Evolutionary conservation across 2,113 vertebrate species (phyloP), one percentile per base, ranked within the genome.

Genomic region (Furnarius figulus): DNA sequence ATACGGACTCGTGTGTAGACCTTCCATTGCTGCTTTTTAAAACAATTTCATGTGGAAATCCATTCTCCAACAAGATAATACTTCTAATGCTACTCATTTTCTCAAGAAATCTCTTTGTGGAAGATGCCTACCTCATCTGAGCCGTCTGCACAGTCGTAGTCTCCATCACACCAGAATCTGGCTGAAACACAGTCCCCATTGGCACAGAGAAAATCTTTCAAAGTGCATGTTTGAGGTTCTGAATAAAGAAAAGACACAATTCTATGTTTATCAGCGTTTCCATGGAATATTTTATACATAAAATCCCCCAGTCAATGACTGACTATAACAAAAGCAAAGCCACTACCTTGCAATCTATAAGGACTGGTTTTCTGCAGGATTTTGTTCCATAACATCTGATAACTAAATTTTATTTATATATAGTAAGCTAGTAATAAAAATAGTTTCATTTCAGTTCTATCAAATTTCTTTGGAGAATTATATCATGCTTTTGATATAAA

Each of bases 101-200:
- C 78, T 52, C 30, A 37, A 71, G 13, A 83, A 67, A 3, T 12
- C 6, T 11, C n/a, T 55, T 35, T 40, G 25, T 83, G 72, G 52
- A 61, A 82, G 59, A 84, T 58, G 16, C 98, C 95, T 98, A 99
- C 99, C 99, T 99, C 99, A 89, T 99, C 99, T 44, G 99, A 99
- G 85, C 99, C 99, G 89, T 99, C 99, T 75, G 98, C 97, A 95
- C 99, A 99, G 97, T 99, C 99, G 61, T 99, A 99, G 97, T 99
- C 99, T 42, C 99, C 99, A 81, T 99, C 99, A 78, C 99, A 99
- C 98, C 99, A 99, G 97, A 99, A 99, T 47, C 98, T 98, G 50
- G 99, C 99, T 55, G 99, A 99, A 95, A 99, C 98, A 92, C 99
- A 99, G 91, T 99, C 99, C 65, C 99, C 99, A 40, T 98, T 99